phyloP scores from a whole-genome alignment of 2,888 invertebrate genomes.

The Eledona agricola region DNA sequence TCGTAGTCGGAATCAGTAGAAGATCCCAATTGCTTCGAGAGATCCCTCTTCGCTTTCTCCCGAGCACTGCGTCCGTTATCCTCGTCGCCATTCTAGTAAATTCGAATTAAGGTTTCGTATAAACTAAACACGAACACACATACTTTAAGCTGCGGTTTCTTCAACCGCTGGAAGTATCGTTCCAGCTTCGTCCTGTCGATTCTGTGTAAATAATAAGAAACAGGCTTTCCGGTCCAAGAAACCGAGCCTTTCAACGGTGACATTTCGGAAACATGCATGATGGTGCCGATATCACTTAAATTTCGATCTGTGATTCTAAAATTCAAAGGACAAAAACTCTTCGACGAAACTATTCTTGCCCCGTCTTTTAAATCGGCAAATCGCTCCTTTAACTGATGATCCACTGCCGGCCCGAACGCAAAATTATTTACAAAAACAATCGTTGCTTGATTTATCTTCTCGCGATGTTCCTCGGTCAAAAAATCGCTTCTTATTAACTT shows the following conservation, averaged over 20 bases:
- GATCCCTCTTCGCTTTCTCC: constrained; percentile 65
- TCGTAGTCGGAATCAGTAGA: constrained; percentile 60
- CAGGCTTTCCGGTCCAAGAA: constrained; percentile 99
- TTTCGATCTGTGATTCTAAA: constrained; percentile 98
- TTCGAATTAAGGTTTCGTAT: not conserved
- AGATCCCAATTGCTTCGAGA: constrained; percentile 64
- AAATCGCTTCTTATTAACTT: constrained; percentile 95
- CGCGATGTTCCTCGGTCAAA: constrained; percentile 88
- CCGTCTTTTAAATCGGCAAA: constrained; percentile 96
- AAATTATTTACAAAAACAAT: constrained; percentile 99
- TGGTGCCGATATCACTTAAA: constrained; percentile 97
- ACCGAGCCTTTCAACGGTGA: constrained; percentile 94
- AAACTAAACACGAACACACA: constrained; percentile 27
- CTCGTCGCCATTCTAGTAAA: constrained; percentile 52
- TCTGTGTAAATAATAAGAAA: constrained; percentile 97
- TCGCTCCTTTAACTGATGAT: constrained; percentile 94
- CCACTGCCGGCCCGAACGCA: constrained; percentile 97
- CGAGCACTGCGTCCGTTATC: constrained; percentile 53
- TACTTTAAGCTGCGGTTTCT: constrained; percentile 84
- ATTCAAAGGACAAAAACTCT: constrained; percentile 98
- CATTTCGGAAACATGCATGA: constrained; percentile 98
- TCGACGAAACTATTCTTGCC: constrained; percentile 97
- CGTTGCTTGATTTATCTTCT: constrained; percentile 92
- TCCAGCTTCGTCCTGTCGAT: constrained; percentile 97
- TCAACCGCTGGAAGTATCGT: constrained; percentile 94